Conservation (phyloP, 2,888 invertebrate species). For the Synergus umbraculus region DNA sequence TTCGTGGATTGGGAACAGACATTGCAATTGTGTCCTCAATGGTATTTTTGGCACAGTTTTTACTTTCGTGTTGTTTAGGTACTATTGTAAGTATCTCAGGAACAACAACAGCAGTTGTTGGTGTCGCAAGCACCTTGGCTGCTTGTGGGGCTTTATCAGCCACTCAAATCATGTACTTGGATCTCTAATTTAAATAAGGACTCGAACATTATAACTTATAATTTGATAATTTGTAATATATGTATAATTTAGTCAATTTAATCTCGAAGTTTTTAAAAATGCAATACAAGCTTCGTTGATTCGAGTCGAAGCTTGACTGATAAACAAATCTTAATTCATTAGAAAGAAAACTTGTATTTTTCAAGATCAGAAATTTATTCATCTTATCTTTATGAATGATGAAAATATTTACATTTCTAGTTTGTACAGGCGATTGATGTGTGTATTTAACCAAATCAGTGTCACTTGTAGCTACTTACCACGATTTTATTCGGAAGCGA, state of each 20-base stretch:
- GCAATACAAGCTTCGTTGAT: too few species aligned
- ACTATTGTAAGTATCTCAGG: constrained; percentile 88
- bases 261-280: too few species aligned
- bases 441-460: too few species aligned
- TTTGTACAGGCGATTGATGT: too few species aligned
- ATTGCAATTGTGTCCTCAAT: constrained; percentile 96
- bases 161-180: constrained; percentile 92
- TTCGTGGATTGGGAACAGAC: constrained; percentile 96
- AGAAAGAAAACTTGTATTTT: background rate
- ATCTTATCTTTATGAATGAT: background rate
- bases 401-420: background rate
- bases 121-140: constrained; percentile 90
- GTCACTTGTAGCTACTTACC: background rate
- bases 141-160: constrained; percentile 91
- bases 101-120: constrained; percentile 93
- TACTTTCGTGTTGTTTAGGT: constrained; percentile 92
- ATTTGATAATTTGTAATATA: too few species aligned
- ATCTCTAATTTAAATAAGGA: constrained; percentile 80
- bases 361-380: background rate
- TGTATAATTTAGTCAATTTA: too few species aligned
- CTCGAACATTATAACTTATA: too few species aligned
- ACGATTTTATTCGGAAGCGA: background rate
- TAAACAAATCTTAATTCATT: background rate
- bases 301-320: background rate
- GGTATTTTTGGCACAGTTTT: constrained; percentile 96